Conservation (phyloP, 2,113 vertebrate species). For the Polypterus senegalus region DNA sequence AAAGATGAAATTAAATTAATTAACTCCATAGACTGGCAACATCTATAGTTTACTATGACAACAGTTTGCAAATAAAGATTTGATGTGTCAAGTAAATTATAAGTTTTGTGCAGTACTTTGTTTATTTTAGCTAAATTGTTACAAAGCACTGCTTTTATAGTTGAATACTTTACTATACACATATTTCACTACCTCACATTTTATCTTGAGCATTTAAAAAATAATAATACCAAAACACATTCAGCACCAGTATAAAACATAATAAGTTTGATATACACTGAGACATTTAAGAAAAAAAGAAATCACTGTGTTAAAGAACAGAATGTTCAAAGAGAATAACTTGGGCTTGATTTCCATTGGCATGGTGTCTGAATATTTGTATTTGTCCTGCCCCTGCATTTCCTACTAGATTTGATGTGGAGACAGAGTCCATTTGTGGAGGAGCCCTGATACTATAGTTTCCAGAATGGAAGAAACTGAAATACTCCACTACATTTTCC, state of each 20-base stretch:
- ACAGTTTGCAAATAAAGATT: too few species aligned
- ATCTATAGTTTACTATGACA: too few species aligned
- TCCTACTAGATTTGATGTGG: slow-evolving; percentile 23
- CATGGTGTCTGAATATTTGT: slow-evolving; percentile 39
- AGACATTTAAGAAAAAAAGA: not conserved
- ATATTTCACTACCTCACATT: too few species aligned
- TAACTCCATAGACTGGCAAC: slow-evolving; percentile 10
- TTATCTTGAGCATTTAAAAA: too few species aligned
- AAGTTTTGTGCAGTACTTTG: too few species aligned
- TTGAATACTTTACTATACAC: not conserved
- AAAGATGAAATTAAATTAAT: slow-evolving; percentile 22
- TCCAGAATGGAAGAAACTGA: slow-evolving; percentile 57
- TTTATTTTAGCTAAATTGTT: not conserved
- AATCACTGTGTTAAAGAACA: slow-evolving; percentile 33
- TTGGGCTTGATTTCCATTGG: slow-evolving; percentile 50
- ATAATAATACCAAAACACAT: too few species aligned
- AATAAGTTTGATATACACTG: too few species aligned
- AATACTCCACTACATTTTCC: slow-evolving; percentile 59
- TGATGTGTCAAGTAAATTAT: too few species aligned
- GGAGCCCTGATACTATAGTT: slow-evolving; percentile 40
- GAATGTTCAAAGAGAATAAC: slow-evolving; percentile 69
- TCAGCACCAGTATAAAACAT: too few species aligned
- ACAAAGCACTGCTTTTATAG: slow-evolving; percentile 8
- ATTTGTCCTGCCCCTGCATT: slow-evolving; percentile 43
- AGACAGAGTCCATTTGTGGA: slow-evolving; percentile 4